A percentile compares a stretch with the other conserved stretches of the same genome.
Conservation (phyloP, 2,888 invertebrate species). For the Andricus quercusramuli region DNA sequence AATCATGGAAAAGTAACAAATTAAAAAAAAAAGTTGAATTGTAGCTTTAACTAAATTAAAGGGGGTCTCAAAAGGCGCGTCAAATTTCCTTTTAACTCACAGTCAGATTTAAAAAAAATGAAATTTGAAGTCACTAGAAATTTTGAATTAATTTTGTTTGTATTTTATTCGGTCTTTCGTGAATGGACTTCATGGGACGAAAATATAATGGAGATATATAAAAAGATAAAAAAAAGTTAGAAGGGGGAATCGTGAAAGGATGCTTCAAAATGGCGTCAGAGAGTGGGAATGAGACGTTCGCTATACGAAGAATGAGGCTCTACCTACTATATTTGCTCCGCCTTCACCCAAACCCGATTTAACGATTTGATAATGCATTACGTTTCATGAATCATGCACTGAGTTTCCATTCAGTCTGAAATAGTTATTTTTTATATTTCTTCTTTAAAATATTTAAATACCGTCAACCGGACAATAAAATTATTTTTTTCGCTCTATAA, state of each 20-base stretch:
- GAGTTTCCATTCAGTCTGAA: neutral
- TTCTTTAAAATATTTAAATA: neutral
- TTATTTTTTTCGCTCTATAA: no score
- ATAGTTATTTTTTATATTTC: neutral
- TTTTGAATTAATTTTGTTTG: no score
- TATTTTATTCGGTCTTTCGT: no score
- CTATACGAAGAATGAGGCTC: constrained; percentile 59
- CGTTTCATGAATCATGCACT: neutral
- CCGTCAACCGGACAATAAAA: neutral
- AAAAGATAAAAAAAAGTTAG: neutral
- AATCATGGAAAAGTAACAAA: no score
- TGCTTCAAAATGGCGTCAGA: constrained; percentile 70
- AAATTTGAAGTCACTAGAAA: no score
- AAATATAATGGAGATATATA: constrained; percentile 27
- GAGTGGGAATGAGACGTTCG: constrained; percentile 61
- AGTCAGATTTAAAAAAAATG: no score
- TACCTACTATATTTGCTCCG: constrained; percentile 68
- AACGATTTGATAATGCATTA: constrained; percentile 50
- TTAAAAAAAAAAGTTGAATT: no score
- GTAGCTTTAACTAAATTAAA: no score
- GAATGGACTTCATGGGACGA: neutral
- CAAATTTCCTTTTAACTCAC: no score
- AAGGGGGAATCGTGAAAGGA: constrained; percentile 58
- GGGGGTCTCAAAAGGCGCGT: no score
- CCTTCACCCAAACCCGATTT: constrained; percentile 66